Percentiles rank a stretch among this genome's conserved stretches.
Conservation (phyloP, 2,797 vertebrate species). For the Sarcophilus harrisii region DNA sequence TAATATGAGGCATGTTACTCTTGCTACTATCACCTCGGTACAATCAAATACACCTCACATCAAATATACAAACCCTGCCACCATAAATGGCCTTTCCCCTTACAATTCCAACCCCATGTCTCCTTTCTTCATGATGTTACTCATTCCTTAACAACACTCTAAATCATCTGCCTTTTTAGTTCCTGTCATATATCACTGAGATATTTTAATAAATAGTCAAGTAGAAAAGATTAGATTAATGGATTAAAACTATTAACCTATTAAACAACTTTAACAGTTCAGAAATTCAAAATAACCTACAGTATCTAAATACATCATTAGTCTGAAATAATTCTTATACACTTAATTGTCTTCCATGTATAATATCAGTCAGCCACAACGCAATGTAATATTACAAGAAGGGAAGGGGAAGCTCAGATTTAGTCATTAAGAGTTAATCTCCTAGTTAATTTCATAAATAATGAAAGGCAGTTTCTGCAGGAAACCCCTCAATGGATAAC, state of each 20-base stretch:
- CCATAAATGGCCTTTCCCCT: not conserved
- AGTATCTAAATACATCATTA: slow-evolving; percentile 74
- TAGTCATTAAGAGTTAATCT: slow-evolving; percentile 66
- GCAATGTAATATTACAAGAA: slow-evolving; percentile 28
- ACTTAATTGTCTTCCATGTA: slow-evolving; percentile 72
- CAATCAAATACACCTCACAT: not conserved
- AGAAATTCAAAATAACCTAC: slow-evolving; percentile 76
- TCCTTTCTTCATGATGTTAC: not conserved
- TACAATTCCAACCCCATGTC: not conserved
- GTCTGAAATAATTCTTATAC: slow-evolving; percentile 61
- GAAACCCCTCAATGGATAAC: slow-evolving; percentile 10
- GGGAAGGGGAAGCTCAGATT: slow-evolving; percentile 47
- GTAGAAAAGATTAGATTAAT: slow-evolving; percentile 74
- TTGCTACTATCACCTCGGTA: not conserved
- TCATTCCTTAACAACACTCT: slow-evolving; percentile 43
- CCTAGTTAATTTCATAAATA: slow-evolving; percentile 61
- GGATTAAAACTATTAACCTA: slow-evolving; percentile 79
- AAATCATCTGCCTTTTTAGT: slow-evolving; percentile 46
- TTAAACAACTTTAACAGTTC: slow-evolving; percentile 77
- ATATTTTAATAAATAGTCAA: slow-evolving; percentile 76
- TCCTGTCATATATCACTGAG: slow-evolving; percentile 66
- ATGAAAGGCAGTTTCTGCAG: slow-evolving; percentile 27
- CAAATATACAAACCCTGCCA: not conserved
- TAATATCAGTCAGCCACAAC: slow-evolving; percentile 69
- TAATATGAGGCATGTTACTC: not conserved